These are phyloP conservation scores for Scolanthus callimorphus DNA, from an alignment of 92 coral and sea anemone genomes.

Conservation along the genomic window DNA sequence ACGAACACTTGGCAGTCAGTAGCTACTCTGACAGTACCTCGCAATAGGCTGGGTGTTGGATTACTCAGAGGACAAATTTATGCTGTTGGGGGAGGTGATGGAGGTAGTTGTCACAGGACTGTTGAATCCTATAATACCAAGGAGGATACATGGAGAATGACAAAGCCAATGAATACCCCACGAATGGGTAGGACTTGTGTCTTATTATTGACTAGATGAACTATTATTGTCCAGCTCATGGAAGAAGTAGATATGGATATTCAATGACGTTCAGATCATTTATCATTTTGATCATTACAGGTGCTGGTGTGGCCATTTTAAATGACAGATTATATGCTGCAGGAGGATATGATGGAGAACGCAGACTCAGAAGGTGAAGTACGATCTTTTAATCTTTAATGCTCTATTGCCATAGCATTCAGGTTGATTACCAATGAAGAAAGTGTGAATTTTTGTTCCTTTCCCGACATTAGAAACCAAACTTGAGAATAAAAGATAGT, in stretches of 20 bases:
- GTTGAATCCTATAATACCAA: constrained; percentile 90
- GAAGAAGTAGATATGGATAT: too few relatives aligned
- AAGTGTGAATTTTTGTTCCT: not conserved
- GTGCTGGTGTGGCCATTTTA: constrained; percentile 68
- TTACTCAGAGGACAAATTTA: constrained; percentile 74
- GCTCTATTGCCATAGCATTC: not conserved
- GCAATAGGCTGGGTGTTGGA: constrained; percentile 94
- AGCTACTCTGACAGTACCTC: constrained; percentile 68
- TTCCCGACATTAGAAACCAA: too few relatives aligned
- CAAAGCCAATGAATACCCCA: constrained; percentile 90
- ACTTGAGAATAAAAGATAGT: too few relatives aligned
- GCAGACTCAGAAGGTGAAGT: constrained; percentile 64
- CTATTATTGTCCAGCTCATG: too few relatives aligned
- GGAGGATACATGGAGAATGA: constrained; percentile 80
- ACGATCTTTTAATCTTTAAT: not conserved
- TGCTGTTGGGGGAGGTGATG: constrained; percentile 97
- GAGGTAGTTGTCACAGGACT: constrained; percentile 72
- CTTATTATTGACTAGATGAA: too few relatives aligned
- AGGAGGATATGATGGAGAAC: constrained; percentile 74
- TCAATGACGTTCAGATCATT: too few relatives aligned
- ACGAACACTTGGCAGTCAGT: constrained; percentile 77
- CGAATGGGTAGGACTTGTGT: constrained; percentile 83
- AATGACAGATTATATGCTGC: constrained; percentile 59
- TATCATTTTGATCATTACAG: constrained; percentile 6
- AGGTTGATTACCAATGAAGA: not conserved